Conservation (phyloP, 2,113 vertebrate genomes). For the Cinclus cinclus region DNA sequence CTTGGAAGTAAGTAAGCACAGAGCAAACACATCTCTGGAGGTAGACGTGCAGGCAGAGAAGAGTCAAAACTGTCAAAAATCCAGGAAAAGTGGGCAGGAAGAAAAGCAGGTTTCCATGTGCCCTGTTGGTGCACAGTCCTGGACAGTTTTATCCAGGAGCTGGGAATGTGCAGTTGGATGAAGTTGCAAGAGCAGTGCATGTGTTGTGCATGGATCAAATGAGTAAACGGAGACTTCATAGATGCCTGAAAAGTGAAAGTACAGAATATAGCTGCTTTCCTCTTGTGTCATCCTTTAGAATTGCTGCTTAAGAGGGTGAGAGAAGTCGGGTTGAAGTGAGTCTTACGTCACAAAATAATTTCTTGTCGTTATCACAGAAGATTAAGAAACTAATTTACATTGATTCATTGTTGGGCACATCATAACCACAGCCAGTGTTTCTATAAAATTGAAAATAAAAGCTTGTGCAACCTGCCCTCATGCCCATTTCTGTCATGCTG, state of each 20-base stretch:
- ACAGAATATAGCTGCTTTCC: neutral
- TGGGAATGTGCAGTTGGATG: neutral
- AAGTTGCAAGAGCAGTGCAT: rapidly evolving
- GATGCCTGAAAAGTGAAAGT: neutral
- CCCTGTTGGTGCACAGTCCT: neutral
- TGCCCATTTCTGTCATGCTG: neutral
- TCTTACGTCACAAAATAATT: neutral
- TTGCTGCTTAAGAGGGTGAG: neutral
- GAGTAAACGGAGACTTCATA: neutral
- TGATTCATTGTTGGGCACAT: neutral
- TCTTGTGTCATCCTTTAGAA: neutral
- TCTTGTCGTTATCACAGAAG: neutral
- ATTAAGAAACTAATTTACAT: neutral
- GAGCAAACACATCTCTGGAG: neutral
- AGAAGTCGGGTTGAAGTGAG: neutral
- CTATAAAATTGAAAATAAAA: neutral
- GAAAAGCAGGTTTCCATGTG: rapidly evolving
- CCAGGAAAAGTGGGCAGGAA: neutral
- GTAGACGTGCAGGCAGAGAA: neutral
- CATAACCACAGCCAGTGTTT: rapidly evolving
- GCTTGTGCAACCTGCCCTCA: neutral
- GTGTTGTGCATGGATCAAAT: neutral
- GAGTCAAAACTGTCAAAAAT: neutral
- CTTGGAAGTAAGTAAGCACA: neutral
- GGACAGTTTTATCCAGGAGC: neutral